Evolutionary conservation across 2,797 vertebrate genomes (phyloP), one percentile per base, ranked within the genome.

Genomic region (Oreonectes daqikongensis): DNA sequence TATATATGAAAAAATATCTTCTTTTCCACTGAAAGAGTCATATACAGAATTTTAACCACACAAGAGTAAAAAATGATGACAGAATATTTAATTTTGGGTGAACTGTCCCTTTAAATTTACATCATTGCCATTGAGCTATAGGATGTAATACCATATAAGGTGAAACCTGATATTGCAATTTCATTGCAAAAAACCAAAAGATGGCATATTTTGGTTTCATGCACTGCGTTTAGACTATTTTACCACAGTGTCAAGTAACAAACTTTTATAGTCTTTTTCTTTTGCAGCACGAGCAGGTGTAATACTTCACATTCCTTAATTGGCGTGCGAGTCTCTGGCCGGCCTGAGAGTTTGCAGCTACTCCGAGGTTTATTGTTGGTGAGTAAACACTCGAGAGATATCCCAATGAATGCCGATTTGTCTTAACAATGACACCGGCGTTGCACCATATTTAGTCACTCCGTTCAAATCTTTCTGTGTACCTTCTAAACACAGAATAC

Each of bases 391-490:
- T 44, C 72, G 20, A 78, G 72, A 79, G 77, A 80, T 66, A 79
- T 87, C 75, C 86, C 82, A 83, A 84, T 82, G 82, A 81, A 87
- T 78, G 84, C 82, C 86, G 90, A 84, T 90, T 90, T 87, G 86
- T 90, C 87, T 90, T 88, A 90, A 86, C 86, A 84, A 84, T 88
- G 82, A 78, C 82, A 78, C 90, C 88, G 84, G 83, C 83, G 82
- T 84, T 93, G 94, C 90, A 95, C 97, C 97, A 96, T 99, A 99
- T 99, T 99, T 98, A 98, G 97, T 94, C 95, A 94, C 94, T 80
- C 63, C 89, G 88, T 85, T 87, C 83, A 72, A 85, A 90, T 90
- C 84, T 90, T 90, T 88, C 89, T 89, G 76, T 89, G 90, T 88
- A 87, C 91, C 90, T 92, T 92, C 91, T 83, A 91, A 84, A 85